phyloP scores from a whole-genome alignment of 30 jellyfish, hydroid and myxozoan species.

The Morbakka virulenta region DNA sequence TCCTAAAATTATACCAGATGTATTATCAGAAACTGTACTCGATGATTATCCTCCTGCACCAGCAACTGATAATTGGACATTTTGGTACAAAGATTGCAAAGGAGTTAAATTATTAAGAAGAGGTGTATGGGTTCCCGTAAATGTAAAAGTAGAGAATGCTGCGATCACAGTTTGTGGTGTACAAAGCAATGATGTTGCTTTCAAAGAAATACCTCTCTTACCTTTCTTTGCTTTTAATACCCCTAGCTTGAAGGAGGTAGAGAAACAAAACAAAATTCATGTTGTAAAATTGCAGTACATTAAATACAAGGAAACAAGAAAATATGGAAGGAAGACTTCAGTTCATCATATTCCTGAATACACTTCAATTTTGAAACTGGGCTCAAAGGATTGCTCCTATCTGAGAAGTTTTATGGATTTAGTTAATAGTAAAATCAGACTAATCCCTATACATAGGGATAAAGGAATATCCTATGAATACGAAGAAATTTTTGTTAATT shows the following conservation, averaged over 20 bases:
- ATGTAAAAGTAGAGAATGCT: conserved; percentile 42
- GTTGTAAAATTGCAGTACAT: conserved; percentile 84
- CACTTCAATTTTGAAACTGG: conserved; percentile 75
- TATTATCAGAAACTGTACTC: too few species aligned
- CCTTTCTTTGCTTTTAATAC: conserved; percentile 77
- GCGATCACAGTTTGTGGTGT: conserved; percentile 37
- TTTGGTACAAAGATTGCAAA: conserved; percentile 76
- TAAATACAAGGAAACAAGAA: conserved; percentile 72
- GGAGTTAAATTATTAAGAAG: conserved; percentile 40
- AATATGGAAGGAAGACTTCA: conserved; percentile 24
- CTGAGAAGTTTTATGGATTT: conserved; percentile 55
- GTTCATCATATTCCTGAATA: conserved; percentile 75
- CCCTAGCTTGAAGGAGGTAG: conserved; percentile 54
- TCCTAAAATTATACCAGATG: too few species aligned
- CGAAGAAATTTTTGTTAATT: conserved; percentile 77
- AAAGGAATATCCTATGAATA: conserved; percentile 74
- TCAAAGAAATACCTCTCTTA: conserved; percentile 71
- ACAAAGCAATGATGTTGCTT: conserved; percentile 27
- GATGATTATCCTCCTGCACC: conserved; percentile 48
- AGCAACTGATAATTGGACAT: conserved; percentile 44
- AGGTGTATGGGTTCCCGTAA: conserved; percentile 72
- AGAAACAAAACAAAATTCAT: conserved; percentile 47
- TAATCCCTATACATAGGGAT: conserved; percentile 68
- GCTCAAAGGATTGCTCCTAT: conserved; percentile 34
- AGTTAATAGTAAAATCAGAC: conserved; percentile 72